A percentile compares a stretch with the other conserved stretches of the same genome.
Evolutionary conservation across 2,113 vertebrate species (phyloP).

Genomic region (Delphinus delphis): DNA sequence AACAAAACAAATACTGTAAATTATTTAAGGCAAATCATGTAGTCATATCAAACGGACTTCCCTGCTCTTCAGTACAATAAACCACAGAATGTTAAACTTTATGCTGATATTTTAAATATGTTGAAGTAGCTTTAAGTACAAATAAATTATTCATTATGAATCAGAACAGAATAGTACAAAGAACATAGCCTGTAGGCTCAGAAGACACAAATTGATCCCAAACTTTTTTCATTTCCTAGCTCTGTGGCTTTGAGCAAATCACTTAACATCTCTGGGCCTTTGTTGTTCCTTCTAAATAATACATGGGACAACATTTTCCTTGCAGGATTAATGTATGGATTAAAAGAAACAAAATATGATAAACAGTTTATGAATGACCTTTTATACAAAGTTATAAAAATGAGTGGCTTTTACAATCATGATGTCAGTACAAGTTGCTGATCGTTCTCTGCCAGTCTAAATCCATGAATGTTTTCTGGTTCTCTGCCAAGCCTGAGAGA

Average conservation of each 20-base stretch:
- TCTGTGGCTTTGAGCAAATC: background rate
- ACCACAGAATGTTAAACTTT: background rate
- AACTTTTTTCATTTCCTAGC: background rate
- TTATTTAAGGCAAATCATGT: background rate
- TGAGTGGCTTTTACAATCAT: background rate
- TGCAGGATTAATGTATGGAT: background rate
- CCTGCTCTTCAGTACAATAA: background rate
- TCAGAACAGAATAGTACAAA: background rate
- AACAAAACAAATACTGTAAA: background rate
- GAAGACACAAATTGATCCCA: background rate
- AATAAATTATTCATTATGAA: background rate
- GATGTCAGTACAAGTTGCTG: background rate
- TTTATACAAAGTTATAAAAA: background rate
- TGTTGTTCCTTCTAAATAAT: background rate
- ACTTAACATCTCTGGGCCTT: background rate
- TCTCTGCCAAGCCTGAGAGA: background rate
- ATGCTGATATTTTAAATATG: background rate
- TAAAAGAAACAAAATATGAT: slow-evolving; percentile 12
- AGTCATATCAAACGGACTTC: background rate
- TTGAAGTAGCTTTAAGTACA: background rate
- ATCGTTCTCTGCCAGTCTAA: background rate
- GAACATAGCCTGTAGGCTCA: background rate
- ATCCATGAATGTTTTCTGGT: background rate
- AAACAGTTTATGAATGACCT: background rate
- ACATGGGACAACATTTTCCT: background rate